Conservation (phyloP, 1,140 invertebrate species). For the Caenorhabditis inopinata region DNA sequence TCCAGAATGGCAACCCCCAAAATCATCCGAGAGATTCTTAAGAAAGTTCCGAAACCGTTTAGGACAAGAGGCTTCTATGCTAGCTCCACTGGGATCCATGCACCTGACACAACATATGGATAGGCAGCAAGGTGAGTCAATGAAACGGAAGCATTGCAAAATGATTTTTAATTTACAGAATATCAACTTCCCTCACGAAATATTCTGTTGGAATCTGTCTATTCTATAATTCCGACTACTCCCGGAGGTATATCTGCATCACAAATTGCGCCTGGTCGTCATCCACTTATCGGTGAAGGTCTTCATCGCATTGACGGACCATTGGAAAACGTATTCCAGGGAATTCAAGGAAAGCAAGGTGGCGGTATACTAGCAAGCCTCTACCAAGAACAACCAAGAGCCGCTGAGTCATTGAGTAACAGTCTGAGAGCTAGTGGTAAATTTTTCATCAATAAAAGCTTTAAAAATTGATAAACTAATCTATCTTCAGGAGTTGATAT, state of each 20-base stretch:
- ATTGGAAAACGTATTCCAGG: conserved; percentile 4
- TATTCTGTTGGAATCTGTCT: conserved; percentile 36
- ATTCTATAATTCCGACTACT: conserved; percentile 22
- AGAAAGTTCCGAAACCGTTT: conserved; percentile 49
- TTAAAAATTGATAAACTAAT: too few species aligned
- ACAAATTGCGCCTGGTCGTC: neutral
- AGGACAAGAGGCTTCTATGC: conserved; percentile 24
- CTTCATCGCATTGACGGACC: conserved; percentile 33
- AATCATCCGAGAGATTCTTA: conserved; percentile 51
- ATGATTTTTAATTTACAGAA: neutral
- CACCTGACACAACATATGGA: neutral
- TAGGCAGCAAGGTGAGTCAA: neutral
- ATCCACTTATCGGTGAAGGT: conserved; percentile 15
- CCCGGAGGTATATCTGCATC: neutral
- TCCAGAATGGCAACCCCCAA: conserved; percentile 61
- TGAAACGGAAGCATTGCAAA: neutral
- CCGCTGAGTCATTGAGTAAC: conserved; percentile 16
- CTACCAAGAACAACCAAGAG: neutral
- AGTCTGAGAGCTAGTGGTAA: conserved; percentile 36
- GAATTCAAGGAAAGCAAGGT: neutral
- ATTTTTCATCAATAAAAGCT: too few species aligned
- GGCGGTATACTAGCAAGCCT: neutral
- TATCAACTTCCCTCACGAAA: neutral
- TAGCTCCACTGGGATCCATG: neutral
- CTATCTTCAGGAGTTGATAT: conserved; percentile 26